Conservation (phyloP, 2,888 invertebrate genomes). For the Anodontia alba region DNA sequence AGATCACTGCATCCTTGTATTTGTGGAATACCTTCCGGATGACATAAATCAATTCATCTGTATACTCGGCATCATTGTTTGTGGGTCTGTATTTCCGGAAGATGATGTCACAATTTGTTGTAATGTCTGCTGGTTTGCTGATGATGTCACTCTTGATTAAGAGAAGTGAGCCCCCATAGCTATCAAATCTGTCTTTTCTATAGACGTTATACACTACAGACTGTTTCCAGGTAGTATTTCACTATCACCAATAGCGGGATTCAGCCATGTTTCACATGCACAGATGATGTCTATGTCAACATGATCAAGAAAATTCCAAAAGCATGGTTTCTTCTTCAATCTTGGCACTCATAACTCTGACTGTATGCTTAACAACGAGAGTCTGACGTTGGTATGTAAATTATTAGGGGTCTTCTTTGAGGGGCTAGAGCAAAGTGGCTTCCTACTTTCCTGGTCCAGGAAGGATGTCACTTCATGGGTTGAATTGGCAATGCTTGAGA, state of each 20-base stretch:
- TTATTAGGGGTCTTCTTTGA: background rate
- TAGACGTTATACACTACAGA: constrained; percentile 18
- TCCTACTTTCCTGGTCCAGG: background rate
- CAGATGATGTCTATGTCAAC: constrained; percentile 24
- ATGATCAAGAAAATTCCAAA: constrained; percentile 20
- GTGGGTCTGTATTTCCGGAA: constrained; percentile 30
- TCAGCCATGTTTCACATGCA: constrained; percentile 35
- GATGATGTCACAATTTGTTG: constrained; percentile 11
- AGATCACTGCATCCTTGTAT: constrained; percentile 20
- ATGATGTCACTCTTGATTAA: constrained; percentile 12
- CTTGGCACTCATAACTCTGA: no score
- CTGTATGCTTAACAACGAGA: no score
- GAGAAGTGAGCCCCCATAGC: constrained; percentile 26
- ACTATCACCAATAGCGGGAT: constrained; percentile 6
- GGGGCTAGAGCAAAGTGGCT: background rate
- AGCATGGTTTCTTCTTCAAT: no score
- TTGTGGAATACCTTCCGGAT: background rate
- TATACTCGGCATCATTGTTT: constrained; percentile 23
- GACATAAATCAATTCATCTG: background rate
- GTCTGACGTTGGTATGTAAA: background rate
- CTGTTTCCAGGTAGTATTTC: constrained; percentile 27
- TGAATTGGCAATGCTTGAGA: background rate
- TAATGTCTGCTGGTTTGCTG: constrained; percentile 16
- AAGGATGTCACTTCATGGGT: background rate
- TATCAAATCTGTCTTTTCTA: constrained; percentile 32